Base-by-base conservation (phyloP, 2,888 invertebrate species). In the Epinotia ramella region DNA sequence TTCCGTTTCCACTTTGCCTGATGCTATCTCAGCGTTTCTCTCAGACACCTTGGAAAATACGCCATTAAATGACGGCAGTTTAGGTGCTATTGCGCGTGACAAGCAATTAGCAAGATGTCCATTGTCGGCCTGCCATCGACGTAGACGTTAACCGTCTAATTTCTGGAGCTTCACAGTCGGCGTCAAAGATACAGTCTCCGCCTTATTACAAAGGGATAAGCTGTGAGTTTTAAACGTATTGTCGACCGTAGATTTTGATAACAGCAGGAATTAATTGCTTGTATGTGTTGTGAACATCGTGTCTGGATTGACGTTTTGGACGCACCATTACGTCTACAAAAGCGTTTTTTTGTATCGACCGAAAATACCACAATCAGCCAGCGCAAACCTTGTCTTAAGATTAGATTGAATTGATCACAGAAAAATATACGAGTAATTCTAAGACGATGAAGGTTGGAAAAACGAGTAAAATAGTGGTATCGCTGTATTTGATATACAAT, bases 101-200 rank as follows among this genome's bases (percentile, higher is more conserved):
- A 87, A 83, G 84, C 84, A 87, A 87, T 86, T 85, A 86, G 81
- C 81, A 82, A 82, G 80, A 77, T 80, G 80, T 82, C 83, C 79
- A 86, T 85, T 84, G 83, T 84, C 78, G 78, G 81, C 80, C 77
- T 79, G 78, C 44, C 67, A 63, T 66, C 24, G 57, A 44, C 68
- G 53, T 65, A 59, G 68, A 66, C 62, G 56, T 53, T 40, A 63
- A 24, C 60, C 65, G 59, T 60, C 71, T 68, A 62, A 66, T 71
- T 65, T 72, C 63, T 67, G 49, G 40, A 11, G 64, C 66, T 62
- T 77, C 24, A 18, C 57, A 66, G 59, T 16, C 49, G 7, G 6
- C 6, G 13, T 53, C 53, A 53, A 53, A 53, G 6, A n/a, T 53
- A 53, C 53, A 53, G 16, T 53, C 53, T n/a, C 0, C n/a, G n/a